phyloP scores from a whole-genome alignment of 2,888 invertebrate species.

The Amphimallon solstitiale region DNA sequence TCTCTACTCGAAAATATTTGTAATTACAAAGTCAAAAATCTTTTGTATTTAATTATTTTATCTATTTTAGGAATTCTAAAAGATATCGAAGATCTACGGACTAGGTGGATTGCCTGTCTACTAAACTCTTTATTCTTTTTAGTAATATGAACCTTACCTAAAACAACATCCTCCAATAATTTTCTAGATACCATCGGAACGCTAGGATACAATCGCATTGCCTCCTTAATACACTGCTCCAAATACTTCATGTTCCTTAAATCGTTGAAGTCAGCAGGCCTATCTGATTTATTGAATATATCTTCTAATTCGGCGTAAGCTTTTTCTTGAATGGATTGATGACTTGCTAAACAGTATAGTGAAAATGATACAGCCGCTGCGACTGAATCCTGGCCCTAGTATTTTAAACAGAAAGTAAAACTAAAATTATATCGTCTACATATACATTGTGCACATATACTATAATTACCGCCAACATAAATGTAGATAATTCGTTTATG shows the following conservation, averaged over 20 bases:
- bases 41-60: too few relatives aligned
- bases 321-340: conserved; percentile 65
- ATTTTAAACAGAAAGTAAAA: conserved; percentile 24
- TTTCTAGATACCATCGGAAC: conserved; percentile 73
- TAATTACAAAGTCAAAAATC: too few relatives aligned
- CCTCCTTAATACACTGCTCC: conserved; percentile 77
- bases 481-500: conserved; percentile 70
- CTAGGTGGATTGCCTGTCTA: too few relatives aligned
- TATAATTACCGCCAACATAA: conserved; percentile 69
- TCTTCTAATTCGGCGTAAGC: conserved; percentile 64
- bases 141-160: conserved; percentile 64
- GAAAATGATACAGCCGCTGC: conserved; percentile 68
- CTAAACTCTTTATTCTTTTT: not conserved
- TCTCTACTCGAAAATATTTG: too few relatives aligned
- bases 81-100: too few relatives aligned
- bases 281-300: conserved; percentile 64
- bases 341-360: conserved; percentile 67
- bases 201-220: conserved; percentile 73
- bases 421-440: not conserved
- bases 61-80: too few relatives aligned
- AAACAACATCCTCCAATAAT: conserved; percentile 66
- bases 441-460: too few relatives aligned
- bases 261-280: conserved; percentile 67
- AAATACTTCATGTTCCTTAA: conserved; percentile 74
- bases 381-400: conserved; percentile 71